Percentiles rank a stretch among this genome's conserved stretches.
Conservation (phyloP, 2,888 invertebrate genomes). For the Hypselothyrea guttata region DNA sequence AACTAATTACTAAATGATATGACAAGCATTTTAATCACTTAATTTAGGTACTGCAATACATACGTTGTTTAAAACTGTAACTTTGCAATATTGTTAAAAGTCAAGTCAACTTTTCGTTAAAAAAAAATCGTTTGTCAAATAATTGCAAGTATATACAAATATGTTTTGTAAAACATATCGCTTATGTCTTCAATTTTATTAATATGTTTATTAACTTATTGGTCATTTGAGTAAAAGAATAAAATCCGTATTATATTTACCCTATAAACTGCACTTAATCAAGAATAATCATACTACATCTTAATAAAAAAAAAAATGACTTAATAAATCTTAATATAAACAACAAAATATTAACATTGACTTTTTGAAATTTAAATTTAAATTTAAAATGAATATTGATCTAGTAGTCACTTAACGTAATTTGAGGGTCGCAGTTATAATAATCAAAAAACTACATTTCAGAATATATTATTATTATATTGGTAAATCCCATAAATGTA, state of each 20-base stretch:
- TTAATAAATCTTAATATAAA: neutral
- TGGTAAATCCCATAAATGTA: neutral
- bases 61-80: too few species aligned
- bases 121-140: too few species aligned
- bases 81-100: too few species aligned
- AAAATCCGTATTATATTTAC: too few species aligned
- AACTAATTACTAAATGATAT: conserved; percentile 9
- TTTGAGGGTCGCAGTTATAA: conserved; percentile 42
- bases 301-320: conserved; percentile 1
- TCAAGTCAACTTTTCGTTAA: too few species aligned
- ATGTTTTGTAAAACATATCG: too few species aligned
- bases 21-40: neutral
- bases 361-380: conserved; percentile 9
- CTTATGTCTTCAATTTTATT: too few species aligned
- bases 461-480: conserved; percentile 19
- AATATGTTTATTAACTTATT: too few species aligned
- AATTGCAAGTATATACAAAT: too few species aligned
- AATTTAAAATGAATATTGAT: conserved; percentile 5
- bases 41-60: conserved; percentile 3
- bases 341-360: conserved; percentile 7
- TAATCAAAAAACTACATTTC: conserved; percentile 31
- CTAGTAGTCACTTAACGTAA: conserved; percentile 26
- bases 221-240: too few species aligned
- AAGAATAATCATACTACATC: conserved; percentile 11
- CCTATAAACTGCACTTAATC: conserved; percentile 22